Conservation (phyloP, 2,797 vertebrate genomes). For the Leptatherina wallacei region DNA sequence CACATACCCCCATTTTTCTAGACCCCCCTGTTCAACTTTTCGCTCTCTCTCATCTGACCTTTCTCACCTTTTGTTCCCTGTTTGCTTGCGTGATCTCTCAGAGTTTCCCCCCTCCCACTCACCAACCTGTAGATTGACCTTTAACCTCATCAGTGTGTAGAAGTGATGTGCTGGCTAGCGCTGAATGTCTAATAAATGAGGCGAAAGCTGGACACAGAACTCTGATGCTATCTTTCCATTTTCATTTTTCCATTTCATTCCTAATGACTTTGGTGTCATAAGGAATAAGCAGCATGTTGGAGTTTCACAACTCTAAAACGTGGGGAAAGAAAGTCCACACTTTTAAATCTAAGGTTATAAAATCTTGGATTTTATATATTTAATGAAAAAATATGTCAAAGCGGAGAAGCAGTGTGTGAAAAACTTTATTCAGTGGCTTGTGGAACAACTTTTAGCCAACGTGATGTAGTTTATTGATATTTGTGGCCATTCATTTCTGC, state of each 20-base stretch:
- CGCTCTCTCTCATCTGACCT: slow-evolving; percentile 42
- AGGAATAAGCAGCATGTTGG: too few species aligned
- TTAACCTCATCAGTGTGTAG: slow-evolving; percentile 30
- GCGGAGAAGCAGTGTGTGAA: neutral
- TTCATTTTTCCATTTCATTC: neutral
- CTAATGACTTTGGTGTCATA: neutral
- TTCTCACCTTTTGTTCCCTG: slow-evolving; percentile 38
- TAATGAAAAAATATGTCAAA: neutral
- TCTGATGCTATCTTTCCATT: slow-evolving; percentile 3
- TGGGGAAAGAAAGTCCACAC: neutral
- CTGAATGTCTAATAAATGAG: neutral
- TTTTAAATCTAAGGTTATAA: neutral
- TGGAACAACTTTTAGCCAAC: neutral
- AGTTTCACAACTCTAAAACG: neutral
- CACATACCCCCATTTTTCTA: neutral
- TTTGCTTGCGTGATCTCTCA: slow-evolving; percentile 42
- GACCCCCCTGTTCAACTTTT: slow-evolving; percentile 15
- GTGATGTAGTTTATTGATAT: too few species aligned
- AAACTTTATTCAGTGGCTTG: neutral
- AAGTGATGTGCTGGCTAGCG: neutral
- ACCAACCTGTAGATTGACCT: slow-evolving; percentile 43
- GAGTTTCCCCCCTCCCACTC: slow-evolving; percentile 32
- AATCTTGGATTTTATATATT: neutral
- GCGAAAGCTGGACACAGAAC: neutral
- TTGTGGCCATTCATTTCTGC: too few species aligned